Base-by-base conservation (phyloP, 2,888 invertebrate species). In the Parnassius smintheus region DNA sequence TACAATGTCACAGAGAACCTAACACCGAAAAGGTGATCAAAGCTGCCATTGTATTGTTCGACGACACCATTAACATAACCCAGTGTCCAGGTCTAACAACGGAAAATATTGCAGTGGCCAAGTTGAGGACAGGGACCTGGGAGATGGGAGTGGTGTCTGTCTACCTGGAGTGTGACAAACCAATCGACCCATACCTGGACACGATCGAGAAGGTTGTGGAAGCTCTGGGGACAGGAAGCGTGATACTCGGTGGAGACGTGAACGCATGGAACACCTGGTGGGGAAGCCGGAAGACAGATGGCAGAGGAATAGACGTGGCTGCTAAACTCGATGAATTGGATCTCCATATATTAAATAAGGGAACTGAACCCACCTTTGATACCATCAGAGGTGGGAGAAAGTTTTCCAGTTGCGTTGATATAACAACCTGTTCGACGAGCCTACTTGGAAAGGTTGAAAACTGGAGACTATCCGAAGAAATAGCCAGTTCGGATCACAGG, bases 401-500 rank as follows among this genome's bases (percentile, higher is more conserved):
- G 9, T 44, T 10, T 9, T 76, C 66, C 70, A 80, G 59, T 51
- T 63, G 66, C 68, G 69, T 81, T 79, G 59, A 72, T 57, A 12
- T 64, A 61, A 44, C 44, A 2, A 79, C 78, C 11, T 64, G 44
- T 8, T 44, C 44, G 11, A 44, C 44, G 9, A 11, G 9, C 44
- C 44, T 44, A 2, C 44, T 44, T 11, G 44, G 44, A 44, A 4
- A 9, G 9, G 44, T 44, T 7, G 44, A 25, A 3, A 25, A 25
- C 25, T 25, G 25, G 25, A 25, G 25, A 25, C 3, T 3, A 25
- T 25, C 25, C 2, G 25, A 25, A 4, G 25, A 25, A 25, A 4
- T 25, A 25, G 7, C 25, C 7, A 25, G 25, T 25, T 25, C 25
- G 25, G 25, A 25, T 7, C 25, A 25, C 25, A 25, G 25, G 25